Evolutionary conservation across 1,140 invertebrate genomes (phyloP).

Genomic region (Heliconius himera): DNA sequence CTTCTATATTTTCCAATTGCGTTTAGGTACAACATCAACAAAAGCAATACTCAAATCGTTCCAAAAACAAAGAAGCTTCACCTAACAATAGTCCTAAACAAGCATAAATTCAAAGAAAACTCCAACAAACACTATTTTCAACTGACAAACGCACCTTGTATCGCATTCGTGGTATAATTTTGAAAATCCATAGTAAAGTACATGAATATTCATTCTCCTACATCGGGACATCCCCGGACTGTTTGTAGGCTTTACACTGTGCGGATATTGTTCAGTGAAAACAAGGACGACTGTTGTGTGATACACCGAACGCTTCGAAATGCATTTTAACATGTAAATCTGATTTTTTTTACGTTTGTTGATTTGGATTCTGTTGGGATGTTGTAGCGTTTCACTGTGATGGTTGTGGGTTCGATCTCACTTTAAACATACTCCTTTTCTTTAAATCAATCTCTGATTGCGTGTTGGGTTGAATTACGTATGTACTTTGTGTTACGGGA

Average conservation of each 20-base stretch:
- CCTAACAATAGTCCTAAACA: too few relatives aligned
- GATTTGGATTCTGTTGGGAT: background rate
- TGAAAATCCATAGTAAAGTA: slow-evolving; percentile 9
- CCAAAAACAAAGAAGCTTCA: too few relatives aligned
- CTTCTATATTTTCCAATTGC: too few relatives aligned
- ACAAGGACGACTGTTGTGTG: background rate
- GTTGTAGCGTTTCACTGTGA: too few relatives aligned
- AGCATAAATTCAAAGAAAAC: too few relatives aligned
- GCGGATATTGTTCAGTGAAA: background rate
- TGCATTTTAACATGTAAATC: slow-evolving; percentile 1
- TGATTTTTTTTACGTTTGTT: slow-evolving; percentile 1
- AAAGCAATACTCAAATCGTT: too few relatives aligned
- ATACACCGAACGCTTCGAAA: background rate
- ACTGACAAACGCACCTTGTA: background rate
- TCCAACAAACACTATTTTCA: background rate
- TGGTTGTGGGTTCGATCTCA: too few relatives aligned
- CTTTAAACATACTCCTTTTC: too few relatives aligned
- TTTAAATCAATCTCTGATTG: too few relatives aligned
- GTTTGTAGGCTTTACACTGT: background rate
- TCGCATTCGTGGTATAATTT: slow-evolving; percentile 11
- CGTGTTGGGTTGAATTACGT: too few relatives aligned
- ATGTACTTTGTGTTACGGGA: too few relatives aligned
- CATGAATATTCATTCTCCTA: slow-evolving; percentile 7
- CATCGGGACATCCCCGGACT: background rate
- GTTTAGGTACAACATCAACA: too few relatives aligned